A percentile compares a stretch with the other conserved stretches of the same genome.
Conservation (phyloP, 2,113 vertebrate species). For the Promerops cafer region DNA sequence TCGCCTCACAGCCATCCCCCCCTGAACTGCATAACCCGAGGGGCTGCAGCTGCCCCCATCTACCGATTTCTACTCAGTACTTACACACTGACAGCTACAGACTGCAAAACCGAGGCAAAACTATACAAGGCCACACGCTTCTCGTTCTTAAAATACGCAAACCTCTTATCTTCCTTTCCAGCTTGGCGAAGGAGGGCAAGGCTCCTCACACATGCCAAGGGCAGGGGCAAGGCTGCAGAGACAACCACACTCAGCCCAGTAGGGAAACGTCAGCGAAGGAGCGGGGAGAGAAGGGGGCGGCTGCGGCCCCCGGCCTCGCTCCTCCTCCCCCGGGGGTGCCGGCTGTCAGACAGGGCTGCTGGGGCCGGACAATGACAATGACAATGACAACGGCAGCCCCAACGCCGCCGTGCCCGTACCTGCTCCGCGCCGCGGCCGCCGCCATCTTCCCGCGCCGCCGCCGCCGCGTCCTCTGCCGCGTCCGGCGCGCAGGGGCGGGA, state of each 20-base stretch:
- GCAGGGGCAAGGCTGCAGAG: not conserved
- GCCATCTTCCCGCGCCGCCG: slow-evolving; percentile 59
- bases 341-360: not conserved
- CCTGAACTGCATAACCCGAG: accelerated
- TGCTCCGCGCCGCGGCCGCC: slow-evolving; percentile 8
- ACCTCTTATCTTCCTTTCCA: not conserved
- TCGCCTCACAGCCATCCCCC: not conserved
- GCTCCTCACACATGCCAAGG: not conserved
- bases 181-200: not conserved
- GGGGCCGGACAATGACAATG: not conserved
- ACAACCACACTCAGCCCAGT: accelerated
- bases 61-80: accelerated
- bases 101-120: accelerated
- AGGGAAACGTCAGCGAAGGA: not conserved
- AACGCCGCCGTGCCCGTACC: not conserved
- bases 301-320: not conserved
- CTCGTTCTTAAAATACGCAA: not conserved
- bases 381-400: accelerated
- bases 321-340: not conserved
- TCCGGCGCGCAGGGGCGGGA: not conserved
- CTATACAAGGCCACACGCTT: not conserved
- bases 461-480: not conserved
- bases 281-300: not conserved
- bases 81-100: not conserved
- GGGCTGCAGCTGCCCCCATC: not conserved